Conservation (phyloP, 2,113 vertebrate genomes). For the Bos javanicus region DNA sequence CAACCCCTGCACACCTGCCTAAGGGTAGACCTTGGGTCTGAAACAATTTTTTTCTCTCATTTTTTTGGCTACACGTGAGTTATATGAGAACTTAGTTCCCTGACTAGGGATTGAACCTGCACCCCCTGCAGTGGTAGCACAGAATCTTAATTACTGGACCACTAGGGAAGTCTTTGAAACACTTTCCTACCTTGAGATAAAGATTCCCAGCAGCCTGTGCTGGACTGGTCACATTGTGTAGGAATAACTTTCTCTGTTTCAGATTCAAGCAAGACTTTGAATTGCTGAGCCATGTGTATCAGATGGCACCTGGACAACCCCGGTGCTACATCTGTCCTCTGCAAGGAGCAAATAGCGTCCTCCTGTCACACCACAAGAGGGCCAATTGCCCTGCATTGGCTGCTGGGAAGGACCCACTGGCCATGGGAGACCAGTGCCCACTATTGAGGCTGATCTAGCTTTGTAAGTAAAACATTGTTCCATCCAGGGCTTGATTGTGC, state of each 20-base stretch:
- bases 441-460: background rate
- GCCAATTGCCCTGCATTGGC: background rate
- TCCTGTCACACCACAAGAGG: background rate
- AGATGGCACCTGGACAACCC: background rate
- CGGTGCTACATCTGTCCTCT: background rate
- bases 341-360: background rate
- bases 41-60: background rate
- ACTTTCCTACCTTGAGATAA: background rate
- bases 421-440: background rate
- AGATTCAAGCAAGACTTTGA: background rate
- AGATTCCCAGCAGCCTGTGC: background rate
- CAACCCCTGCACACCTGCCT: background rate
- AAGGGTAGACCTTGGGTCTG: background rate
- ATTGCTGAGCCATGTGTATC: background rate
- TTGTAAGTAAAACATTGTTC: background rate
- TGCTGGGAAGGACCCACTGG: accelerated
- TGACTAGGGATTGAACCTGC: background rate
- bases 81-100: background rate
- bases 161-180: background rate
- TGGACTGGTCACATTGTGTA: background rate
- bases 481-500: background rate
- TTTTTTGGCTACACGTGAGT: background rate
- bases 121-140: background rate
- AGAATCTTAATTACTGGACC: background rate
- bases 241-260: background rate